phyloP scores from a whole-genome alignment of 2,797 vertebrate genomes.

The Trichosurus vulpecula region DNA sequence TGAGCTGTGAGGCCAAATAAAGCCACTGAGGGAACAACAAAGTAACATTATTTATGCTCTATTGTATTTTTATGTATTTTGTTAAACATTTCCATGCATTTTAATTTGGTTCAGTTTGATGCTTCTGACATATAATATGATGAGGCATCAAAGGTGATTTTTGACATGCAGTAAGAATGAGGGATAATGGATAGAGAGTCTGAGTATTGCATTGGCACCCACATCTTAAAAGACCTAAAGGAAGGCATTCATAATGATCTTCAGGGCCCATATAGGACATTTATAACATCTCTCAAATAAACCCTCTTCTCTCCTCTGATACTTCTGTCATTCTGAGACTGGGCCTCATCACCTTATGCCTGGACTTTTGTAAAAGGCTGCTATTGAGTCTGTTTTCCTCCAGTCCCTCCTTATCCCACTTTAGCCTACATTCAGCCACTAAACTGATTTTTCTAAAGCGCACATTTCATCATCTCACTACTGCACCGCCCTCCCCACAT shows the following conservation, averaged over 20 bases:
- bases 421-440: not conserved
- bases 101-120: not conserved
- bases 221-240: not conserved
- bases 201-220: not conserved
- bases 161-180: not conserved
- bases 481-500: not conserved
- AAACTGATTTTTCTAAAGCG: not conserved
- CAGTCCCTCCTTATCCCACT: not conserved
- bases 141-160: not conserved
- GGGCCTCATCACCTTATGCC: not conserved
- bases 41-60: too few relatives aligned
- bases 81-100: not conserved
- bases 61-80: not conserved
- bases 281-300: not conserved
- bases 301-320: not conserved
- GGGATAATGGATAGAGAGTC: not conserved
- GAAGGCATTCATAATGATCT: not conserved
- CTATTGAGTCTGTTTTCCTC: not conserved
- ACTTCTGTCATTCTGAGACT: not conserved
- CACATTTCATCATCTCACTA: not conserved
- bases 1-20: not conserved
- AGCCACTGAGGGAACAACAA: not conserved
- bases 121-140: not conserved
- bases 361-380: not conserved
- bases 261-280: not conserved